phyloP scores from a whole-genome alignment of 2,113 vertebrate species.

The Athene cunicularia region DNA sequence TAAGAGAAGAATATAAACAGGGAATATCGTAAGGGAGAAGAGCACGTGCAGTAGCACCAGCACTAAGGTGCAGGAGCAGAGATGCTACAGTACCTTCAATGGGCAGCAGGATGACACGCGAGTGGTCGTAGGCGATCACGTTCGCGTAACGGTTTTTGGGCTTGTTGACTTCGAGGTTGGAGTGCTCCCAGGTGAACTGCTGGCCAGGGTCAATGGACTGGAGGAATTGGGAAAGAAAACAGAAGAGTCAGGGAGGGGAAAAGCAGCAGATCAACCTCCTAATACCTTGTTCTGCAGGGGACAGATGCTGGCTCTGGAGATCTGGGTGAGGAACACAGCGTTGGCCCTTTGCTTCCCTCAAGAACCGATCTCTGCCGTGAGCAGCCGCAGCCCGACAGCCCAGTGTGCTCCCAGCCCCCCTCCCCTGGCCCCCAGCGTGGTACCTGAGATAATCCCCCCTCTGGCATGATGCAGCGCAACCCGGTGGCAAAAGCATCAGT shows the following conservation, averaged over 20 bases:
- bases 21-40: not conserved
- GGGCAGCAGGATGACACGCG: slow-evolving; percentile 93
- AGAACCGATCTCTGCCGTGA: not conserved
- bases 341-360: fast-evolving
- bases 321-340: fast-evolving
- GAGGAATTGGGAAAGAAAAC: not conserved
- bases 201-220: slow-evolving; percentile 98
- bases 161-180: slow-evolving; percentile 98
- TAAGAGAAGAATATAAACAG: not conserved
- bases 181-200: slow-evolving; percentile 99
- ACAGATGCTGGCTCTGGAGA: not conserved
- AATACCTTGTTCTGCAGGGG: fast-evolving
- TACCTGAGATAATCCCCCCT: not conserved
- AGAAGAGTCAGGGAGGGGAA: not conserved
- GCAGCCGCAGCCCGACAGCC: not conserved
- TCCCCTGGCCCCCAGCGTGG: not conserved
- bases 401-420: not conserved
- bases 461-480: not conserved
- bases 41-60: fast-evolving
- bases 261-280: not conserved
- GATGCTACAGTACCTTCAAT: slow-evolving; percentile 83
- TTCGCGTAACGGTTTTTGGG: slow-evolving; percentile 98
- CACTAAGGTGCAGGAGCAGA: fast-evolving
- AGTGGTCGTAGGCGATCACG: slow-evolving; percentile 98
- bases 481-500: not conserved